Evolutionary conservation across 2,113 vertebrate species (phyloP).

Genomic region (Antigone vipio): DNA sequence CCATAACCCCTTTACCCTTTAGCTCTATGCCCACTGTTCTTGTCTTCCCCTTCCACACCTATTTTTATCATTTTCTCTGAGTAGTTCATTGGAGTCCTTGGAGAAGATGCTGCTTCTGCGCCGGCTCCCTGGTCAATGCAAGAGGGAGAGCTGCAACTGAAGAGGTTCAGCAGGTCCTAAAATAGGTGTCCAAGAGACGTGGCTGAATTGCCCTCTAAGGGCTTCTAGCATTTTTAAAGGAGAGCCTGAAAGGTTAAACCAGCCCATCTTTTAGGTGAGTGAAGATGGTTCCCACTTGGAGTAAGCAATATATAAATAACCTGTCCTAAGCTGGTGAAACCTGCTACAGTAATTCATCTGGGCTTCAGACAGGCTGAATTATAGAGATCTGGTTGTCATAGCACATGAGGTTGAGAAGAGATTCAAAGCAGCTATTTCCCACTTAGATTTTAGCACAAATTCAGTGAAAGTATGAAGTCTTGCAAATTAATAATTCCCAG

Average conservation of each 20-base stretch:
- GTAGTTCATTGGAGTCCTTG: not conserved
- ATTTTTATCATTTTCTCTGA: not conserved
- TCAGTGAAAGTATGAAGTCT: slow-evolving; percentile 28
- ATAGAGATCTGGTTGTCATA: not conserved
- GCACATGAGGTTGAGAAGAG: not conserved
- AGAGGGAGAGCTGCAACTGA: not conserved
- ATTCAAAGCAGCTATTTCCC: slow-evolving; percentile 60
- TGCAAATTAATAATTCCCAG: slow-evolving; percentile 63
- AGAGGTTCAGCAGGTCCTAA: not conserved
- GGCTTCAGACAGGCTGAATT: not conserved
- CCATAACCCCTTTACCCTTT: not conserved
- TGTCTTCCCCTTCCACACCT: not conserved
- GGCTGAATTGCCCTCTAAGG: not conserved
- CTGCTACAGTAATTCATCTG: not conserved
- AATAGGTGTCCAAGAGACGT: not conserved
- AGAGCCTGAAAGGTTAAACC: not conserved
- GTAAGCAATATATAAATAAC: not conserved
- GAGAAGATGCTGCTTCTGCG: not conserved
- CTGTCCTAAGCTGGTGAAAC: not conserved
- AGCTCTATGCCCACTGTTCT: not conserved
- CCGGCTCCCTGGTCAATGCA: not conserved
- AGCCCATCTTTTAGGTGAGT: not conserved
- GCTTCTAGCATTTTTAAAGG: not conserved
- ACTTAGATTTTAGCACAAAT: slow-evolving; percentile 27
- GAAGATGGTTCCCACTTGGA: not conserved